Percentiles rank a stretch among this genome's conserved stretches.
Conservation (phyloP, 2,113 vertebrate species). For the Crypturellus undulatus region DNA sequence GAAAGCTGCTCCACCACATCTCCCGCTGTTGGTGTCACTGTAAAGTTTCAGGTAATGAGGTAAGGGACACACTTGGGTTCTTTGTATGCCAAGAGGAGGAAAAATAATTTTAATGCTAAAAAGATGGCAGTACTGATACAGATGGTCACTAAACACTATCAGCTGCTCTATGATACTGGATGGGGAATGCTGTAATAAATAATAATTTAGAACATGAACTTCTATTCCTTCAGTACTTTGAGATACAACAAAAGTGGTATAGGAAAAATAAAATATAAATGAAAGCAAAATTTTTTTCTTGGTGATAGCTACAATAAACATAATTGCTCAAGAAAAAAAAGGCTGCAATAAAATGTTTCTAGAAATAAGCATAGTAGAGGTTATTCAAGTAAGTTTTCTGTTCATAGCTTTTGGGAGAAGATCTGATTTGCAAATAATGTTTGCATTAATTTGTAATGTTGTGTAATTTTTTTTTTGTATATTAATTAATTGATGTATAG, state of each 20-base stretch:
- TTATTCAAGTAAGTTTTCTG: neutral
- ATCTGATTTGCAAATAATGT: neutral
- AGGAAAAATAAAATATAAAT: neutral
- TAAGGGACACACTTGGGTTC: conserved; percentile 53
- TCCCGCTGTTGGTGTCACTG: conserved; percentile 7
- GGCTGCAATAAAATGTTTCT: neutral
- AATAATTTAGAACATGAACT: neutral
- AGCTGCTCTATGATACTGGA: conserved; percentile 64
- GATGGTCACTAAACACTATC: conserved; percentile 65
- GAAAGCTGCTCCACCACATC: conserved; percentile 10
- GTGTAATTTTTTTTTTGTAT: neutral
- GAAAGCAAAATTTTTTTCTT: neutral
- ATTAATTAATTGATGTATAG: neutral
- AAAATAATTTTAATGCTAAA: conserved; percentile 78
- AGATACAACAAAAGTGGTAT: neutral
- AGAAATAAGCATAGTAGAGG: neutral
- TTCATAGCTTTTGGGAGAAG: neutral
- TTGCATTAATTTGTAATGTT: neutral
- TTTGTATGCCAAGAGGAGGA: conserved; percentile 68
- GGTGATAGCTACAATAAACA: neutral
- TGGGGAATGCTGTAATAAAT: conserved; percentile 25
- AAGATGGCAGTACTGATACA: conserved; percentile 64
- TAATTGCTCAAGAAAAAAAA: neutral
- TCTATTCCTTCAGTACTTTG: neutral
- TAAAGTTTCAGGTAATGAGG: conserved; percentile 74